Evolutionary conservation across 1,140 invertebrate species (phyloP).

Genomic region (Parapsyche elsis): DNA sequence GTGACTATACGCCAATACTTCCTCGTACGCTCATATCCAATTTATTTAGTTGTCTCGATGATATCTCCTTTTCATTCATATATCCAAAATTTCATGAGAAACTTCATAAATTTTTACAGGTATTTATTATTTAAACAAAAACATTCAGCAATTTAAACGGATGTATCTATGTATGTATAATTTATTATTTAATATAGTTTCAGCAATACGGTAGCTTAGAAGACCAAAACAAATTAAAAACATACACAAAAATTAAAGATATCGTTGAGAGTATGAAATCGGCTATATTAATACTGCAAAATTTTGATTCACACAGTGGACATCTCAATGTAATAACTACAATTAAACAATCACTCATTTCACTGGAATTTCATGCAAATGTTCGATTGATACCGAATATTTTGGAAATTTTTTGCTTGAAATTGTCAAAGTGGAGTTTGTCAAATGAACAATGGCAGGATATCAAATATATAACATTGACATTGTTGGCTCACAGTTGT

Average conservation of each 20-base stretch:
- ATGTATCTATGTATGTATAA: slow-evolving; percentile 14
- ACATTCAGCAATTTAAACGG: background rate
- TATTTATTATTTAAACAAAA: slow-evolving; percentile 46
- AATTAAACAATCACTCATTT: slow-evolving; percentile 63
- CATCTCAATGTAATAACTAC: slow-evolving; percentile 59
- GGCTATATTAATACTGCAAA: slow-evolving; percentile 64
- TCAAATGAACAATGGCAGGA: slow-evolving; percentile 60
- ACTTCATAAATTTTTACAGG: slow-evolving; percentile 58
- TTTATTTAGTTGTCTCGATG: slow-evolving; percentile 59
- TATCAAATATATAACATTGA: slow-evolving; percentile 62
- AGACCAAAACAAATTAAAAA: slow-evolving; percentile 56
- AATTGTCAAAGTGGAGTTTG: slow-evolving; percentile 59
- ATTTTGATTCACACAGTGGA: slow-evolving; percentile 57
- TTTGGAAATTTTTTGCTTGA: slow-evolving; percentile 61
- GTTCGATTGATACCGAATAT: slow-evolving; percentile 62
- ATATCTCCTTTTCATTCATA: slow-evolving; percentile 58
- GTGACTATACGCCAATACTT: slow-evolving; percentile 54
- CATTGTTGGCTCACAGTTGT: slow-evolving; percentile 64
- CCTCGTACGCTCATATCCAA: slow-evolving; percentile 58
- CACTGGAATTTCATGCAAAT: slow-evolving; percentile 67
- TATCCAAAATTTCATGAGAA: slow-evolving; percentile 59
- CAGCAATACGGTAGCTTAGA: slow-evolving; percentile 53
- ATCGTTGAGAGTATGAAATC: slow-evolving; percentile 66
- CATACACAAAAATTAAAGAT: slow-evolving; percentile 63
- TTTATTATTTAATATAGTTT: slow-evolving; percentile 11